phyloP scores from a whole-genome alignment of 2,113 vertebrate genomes.

The Numenius arquata region DNA sequence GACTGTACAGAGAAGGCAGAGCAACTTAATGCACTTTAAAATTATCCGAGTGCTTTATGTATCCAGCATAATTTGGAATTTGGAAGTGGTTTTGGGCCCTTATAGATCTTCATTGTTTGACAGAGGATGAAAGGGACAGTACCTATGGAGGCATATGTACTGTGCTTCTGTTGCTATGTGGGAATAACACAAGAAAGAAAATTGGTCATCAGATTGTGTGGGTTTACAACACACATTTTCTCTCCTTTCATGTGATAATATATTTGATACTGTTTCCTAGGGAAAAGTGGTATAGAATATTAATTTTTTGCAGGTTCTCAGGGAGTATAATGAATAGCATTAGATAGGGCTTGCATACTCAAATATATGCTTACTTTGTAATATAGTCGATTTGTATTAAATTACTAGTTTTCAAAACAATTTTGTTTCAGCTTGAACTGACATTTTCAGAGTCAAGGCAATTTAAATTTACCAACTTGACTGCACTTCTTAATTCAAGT shows the following conservation, averaged over 20 bases:
- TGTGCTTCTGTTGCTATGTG: not conserved
- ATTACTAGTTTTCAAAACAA: constrained; percentile 64
- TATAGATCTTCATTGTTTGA: not conserved
- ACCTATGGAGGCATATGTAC: not conserved
- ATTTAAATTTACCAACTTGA: constrained; percentile 65
- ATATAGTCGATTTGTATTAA: constrained; percentile 59
- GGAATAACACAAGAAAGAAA: not conserved
- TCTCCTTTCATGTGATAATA: not conserved
- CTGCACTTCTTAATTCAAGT: constrained; percentile 64
- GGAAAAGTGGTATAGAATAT: constrained; percentile 8
- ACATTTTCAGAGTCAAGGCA: constrained; percentile 55
- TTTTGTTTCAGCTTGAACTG: constrained; percentile 61
- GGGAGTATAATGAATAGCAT: constrained; percentile 22
- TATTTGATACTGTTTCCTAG: constrained; percentile 6
- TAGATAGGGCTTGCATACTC: constrained; percentile 4
- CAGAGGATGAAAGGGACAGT: not conserved
- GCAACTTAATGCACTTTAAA: not conserved
- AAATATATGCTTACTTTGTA: constrained; percentile 51
- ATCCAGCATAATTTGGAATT: not conserved
- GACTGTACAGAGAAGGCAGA: not conserved
- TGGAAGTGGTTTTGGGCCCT: not conserved
- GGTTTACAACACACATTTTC: not conserved
- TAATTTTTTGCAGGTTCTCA: constrained; percentile 37
- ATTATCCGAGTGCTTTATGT: not conserved
- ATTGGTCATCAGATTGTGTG: not conserved